These are phyloP conservation scores for Drosophila nigromelanica DNA, from an alignment of 1,140 invertebrate genomes.

Conservation along the genomic window DNA sequence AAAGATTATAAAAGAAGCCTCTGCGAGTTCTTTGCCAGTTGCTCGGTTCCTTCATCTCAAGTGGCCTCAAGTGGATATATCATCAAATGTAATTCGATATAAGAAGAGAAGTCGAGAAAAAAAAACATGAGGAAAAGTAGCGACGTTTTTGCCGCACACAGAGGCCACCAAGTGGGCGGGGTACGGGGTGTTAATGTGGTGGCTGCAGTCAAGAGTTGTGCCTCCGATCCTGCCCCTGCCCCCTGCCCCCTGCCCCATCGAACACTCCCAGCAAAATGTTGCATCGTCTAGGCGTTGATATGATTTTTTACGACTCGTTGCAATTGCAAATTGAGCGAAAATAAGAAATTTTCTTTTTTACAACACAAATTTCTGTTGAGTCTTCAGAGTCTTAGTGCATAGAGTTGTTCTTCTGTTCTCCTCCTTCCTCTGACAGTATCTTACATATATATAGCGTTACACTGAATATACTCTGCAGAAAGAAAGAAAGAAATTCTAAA, in stretches of 20 bases:
- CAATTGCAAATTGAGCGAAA: conserved; percentile 60
- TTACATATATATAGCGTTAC: neutral
- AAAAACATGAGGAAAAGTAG: conserved; percentile 1
- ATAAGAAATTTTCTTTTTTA: conserved; percentile 31
- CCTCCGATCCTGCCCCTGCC: neutral
- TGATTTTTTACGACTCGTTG: conserved; percentile 63
- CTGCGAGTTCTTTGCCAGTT: conserved; percentile 1
- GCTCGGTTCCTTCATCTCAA: neutral
- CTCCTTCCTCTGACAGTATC: neutral
- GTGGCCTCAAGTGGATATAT: conserved; percentile 23
- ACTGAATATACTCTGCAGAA: too few relatives aligned
- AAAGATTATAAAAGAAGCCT: neutral
- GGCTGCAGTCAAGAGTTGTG: conserved; percentile 10
- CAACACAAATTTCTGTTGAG: conserved; percentile 15
- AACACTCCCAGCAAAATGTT: conserved; percentile 1
- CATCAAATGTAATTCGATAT: conserved; percentile 38
- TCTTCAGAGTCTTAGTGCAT: neutral
- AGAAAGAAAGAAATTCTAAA: too few relatives aligned
- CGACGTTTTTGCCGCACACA: conserved; percentile 39
- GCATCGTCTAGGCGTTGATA: conserved; percentile 53
- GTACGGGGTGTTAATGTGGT: neutral
- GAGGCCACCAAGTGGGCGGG: conserved; percentile 14
- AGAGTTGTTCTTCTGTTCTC: neutral
- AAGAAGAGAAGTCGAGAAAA: neutral
- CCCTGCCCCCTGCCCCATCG: neutral